Conservation (phyloP, 2,113 vertebrate genomes). For the Pituophis catenifer region DNA sequence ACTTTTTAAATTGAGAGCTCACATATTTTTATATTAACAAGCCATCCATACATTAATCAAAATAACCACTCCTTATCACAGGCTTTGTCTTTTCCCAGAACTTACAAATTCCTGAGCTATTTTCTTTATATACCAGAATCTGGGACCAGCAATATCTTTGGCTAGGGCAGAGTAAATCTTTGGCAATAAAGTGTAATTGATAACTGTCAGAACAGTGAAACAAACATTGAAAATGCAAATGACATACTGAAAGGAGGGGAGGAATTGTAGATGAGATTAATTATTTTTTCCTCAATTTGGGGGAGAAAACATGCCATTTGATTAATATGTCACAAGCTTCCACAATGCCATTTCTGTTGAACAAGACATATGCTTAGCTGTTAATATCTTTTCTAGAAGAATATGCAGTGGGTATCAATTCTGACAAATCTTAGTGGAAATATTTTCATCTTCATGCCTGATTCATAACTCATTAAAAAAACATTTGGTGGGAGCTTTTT, state of each 20-base stretch:
- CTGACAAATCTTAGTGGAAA: conserved; percentile 39
- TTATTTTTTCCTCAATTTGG: conserved; percentile 40
- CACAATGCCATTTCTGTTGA: neutral
- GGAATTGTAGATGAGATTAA: conserved; percentile 18
- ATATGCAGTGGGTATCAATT: conserved; percentile 17
- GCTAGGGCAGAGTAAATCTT: neutral
- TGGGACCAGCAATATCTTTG: neutral
- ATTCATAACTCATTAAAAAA: neutral
- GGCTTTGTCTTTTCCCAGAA: neutral
- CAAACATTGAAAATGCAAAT: conserved; percentile 36
- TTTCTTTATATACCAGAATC: neutral
- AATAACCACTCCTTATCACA: neutral
- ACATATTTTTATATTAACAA: neutral
- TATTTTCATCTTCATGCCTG: conserved; percentile 37
- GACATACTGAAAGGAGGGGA: neutral
- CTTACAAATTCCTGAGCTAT: neutral
- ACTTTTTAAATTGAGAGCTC: neutral
- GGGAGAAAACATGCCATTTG: neutral
- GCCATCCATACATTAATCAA: neutral
- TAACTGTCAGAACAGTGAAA: neutral
- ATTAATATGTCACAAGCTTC: neutral
- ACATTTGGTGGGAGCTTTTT: neutral
- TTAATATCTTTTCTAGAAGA: neutral
- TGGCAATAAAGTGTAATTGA: neutral
- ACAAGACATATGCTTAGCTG: conserved; percentile 32